Evolutionary conservation across 2,797 vertebrate species (phyloP), one percentile per base, ranked within the genome.

Genomic region (Poecilia wingei): DNA sequence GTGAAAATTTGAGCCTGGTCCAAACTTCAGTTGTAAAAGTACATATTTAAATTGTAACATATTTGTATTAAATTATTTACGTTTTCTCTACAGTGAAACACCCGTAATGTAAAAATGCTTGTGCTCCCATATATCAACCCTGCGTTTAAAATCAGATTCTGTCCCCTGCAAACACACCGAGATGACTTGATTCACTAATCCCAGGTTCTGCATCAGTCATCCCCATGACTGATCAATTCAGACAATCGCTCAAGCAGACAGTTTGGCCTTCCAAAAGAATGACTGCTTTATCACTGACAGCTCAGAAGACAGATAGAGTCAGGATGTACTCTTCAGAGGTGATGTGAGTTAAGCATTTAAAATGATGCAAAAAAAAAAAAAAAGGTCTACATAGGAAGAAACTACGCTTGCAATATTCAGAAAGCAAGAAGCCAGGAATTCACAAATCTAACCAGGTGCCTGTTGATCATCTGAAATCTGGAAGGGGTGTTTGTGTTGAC

Each of bases 251-350:
- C 83, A 89, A 33, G 46, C 78, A 75, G 81, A 84, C 84, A 72
- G 49, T 31, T 45, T 57, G 72, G 49, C 79, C 71, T 77, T 80
- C 61, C 22, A 75, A 79, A 74, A 80, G 75, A 81, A 82, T 36
- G 69, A 76, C 74, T 72, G 76, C 57, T 89, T 92, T 86, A 89
- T 85, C 82, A 45, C 36, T 71, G 82, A 87, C 68, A 74, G 76
- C 75, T 73, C 69, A 28, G 45, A 80, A 76, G 80, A 84, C 78
- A 36, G 66, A 71, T 76, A 55, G 81, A 80, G 79, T 75, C 28
- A 0, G 36, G 51, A 78, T 83, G 61, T 71, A 55, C 70, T 84
- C 55, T 79, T 53, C 45, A 43, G 75, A 75, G 78, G 74, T 14
- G 7, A 74, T 79, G 53, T 70, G 46, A 81, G 79, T 87, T 69